Evolutionary conservation across 2,888 invertebrate species (phyloP), one percentile per base, ranked within the genome.

Genomic region (Palloptera scutellata): DNA sequence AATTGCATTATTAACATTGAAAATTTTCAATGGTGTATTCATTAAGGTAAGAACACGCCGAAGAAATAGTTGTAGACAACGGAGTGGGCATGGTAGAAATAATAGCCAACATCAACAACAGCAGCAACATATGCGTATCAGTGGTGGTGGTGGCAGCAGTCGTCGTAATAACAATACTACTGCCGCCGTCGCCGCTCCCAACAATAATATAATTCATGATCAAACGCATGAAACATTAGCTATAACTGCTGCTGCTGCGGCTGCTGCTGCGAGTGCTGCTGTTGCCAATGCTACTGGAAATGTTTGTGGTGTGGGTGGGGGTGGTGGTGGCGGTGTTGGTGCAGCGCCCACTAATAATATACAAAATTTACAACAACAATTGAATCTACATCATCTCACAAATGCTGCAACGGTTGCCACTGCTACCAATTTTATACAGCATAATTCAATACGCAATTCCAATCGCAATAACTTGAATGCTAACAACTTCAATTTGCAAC

Each of bases 21-120:
- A 84, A 76, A 77, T 83, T 43, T 84, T 84, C 72, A 83, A 83
- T 73, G 84, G 84, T 64, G 82, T 83, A 67, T 84, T 84, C 73
- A 77, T 83, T 67, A 84, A 84, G 84, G 84, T 84, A 84, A 84
- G 84, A 79, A 54, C 66, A 45, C 63, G 66, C 41, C 15, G 64
- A n/a, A 74, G 71, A 65, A 30, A 30, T 30, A 30, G 30, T 30
- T 4, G 30, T 30, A 67, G 59, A 20, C 63, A 69, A 58, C 66
- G 67, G 30, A 55, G 70, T 61, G 70, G 70, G 69, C 61, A 68
- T 54, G 66, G 69, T 57, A 66, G 67, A 57, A 65, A 70, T 12
- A 61, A 64, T 60, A 67, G 69, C 64, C 61, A 63, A 59, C 67
- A 66, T 55, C 57, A 63, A 66, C 66, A 67, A 55, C 69, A 69